Evolutionary conservation across 2,888 invertebrate genomes (phyloP).

Genomic region (Polyommatus iphigenia): DNA sequence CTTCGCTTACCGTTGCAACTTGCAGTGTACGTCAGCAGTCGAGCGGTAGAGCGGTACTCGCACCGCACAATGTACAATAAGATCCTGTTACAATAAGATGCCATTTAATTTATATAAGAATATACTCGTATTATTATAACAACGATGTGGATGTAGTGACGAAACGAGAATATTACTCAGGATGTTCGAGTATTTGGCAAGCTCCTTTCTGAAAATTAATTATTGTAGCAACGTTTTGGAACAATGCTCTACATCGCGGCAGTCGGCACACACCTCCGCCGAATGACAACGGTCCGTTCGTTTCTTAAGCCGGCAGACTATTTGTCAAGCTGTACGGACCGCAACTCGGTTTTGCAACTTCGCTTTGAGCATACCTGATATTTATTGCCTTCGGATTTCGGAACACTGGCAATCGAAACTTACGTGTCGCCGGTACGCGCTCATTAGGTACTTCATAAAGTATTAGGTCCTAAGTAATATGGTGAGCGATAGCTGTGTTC

Average conservation of each 20-base stretch:
- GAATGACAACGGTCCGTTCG: not conserved
- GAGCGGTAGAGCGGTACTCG: not conserved
- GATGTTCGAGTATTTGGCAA: slow-evolving; percentile 12
- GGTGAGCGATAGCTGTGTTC: slow-evolving; percentile 1
- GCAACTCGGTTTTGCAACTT: slow-evolving; percentile 67
- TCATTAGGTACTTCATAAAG: slow-evolving; percentile 11
- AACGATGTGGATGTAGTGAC: not conserved
- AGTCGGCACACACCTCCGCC: slow-evolving; percentile 2
- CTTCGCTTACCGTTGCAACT: slow-evolving; percentile 35
- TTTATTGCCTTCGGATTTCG: slow-evolving; percentile 65
- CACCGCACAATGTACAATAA: slow-evolving; percentile 2
- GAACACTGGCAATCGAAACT: slow-evolving; percentile 58
- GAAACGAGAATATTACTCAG: not conserved
- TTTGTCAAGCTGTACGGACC: slow-evolving; percentile 65
- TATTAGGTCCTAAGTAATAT: not conserved
- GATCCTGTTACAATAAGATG: slow-evolving; percentile 19
- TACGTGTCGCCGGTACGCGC: slow-evolving; percentile 48
- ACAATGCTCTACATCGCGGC: not conserved
- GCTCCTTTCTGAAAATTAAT: slow-evolving; percentile 13
- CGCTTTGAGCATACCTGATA: slow-evolving; percentile 67
- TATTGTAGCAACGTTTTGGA: not conserved
- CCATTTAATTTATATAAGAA: not conserved
- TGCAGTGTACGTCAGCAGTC: slow-evolving; percentile 33
- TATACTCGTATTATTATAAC: not conserved
- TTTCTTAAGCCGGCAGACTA: slow-evolving; percentile 43